Conservation (phyloP, 1,140 invertebrate species). For the Halictus rubicundus region DNA sequence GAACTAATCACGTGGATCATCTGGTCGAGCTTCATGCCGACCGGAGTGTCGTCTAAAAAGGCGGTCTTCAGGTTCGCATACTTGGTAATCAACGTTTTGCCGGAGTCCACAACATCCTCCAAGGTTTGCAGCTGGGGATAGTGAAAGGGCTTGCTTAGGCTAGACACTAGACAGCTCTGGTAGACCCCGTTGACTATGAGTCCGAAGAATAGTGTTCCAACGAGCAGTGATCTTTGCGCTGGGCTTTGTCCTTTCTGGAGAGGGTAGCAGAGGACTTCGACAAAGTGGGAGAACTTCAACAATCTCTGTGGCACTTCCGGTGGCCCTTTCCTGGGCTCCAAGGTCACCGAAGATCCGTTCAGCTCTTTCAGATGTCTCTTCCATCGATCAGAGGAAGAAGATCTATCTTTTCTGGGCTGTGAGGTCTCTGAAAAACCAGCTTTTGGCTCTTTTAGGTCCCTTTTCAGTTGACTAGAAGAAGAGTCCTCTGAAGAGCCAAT, state of each 20-base stretch:
- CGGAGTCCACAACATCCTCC: slow-evolving; percentile 54
- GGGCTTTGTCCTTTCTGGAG: slow-evolving; percentile 11
- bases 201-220: slow-evolving; percentile 55
- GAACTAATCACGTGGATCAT: slow-evolving; percentile 16
- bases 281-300: slow-evolving; percentile 16
- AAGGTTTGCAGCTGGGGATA: slow-evolving; percentile 62
- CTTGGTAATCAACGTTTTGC: slow-evolving; percentile 63
- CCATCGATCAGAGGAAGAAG: background rate
- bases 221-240: slow-evolving; percentile 52
- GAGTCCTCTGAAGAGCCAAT: no score
- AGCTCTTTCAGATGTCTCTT: background rate
- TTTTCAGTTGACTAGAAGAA: no score
- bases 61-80: slow-evolving; percentile 63
- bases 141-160: slow-evolving; percentile 60
- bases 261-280: slow-evolving; percentile 45
- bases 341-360: background rate
- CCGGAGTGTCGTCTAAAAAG: slow-evolving; percentile 35
- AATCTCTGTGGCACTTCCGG: slow-evolving; percentile 42
- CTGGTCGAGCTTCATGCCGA: slow-evolving; percentile 18
- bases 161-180: slow-evolving; percentile 60
- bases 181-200: slow-evolving; percentile 61
- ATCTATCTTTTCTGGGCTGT: no score
- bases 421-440: no score
- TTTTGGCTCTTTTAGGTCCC: no score
- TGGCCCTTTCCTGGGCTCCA: background rate